Percentiles rank a stretch among this genome's conserved stretches.
Evolutionary conservation across 2,113 vertebrate species (phyloP).

Genomic region (Callopanchax toddi): DNA sequence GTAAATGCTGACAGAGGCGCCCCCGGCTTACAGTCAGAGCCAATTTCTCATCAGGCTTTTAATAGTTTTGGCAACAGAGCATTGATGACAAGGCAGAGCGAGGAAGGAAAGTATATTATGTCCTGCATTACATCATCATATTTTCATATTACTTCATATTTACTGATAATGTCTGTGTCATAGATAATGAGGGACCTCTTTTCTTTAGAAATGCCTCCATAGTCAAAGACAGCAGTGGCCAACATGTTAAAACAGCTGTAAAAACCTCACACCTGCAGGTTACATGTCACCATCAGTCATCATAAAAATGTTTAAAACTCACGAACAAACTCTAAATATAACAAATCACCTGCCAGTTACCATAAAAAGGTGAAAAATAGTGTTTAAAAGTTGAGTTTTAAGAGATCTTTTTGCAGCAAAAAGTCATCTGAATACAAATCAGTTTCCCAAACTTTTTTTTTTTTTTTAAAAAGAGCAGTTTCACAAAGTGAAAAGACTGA

Average conservation of each 20-base stretch:
- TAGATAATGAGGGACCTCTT: neutral
- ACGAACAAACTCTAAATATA: neutral
- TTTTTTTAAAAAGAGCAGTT: neutral
- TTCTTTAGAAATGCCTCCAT: neutral
- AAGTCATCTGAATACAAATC: conserved; percentile 38
- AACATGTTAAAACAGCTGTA: conserved; percentile 3
- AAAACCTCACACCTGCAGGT: neutral
- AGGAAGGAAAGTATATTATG: conserved; percentile 1
- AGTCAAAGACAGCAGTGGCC: conserved; percentile 5
- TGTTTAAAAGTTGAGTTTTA: neutral
- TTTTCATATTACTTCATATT: conserved; percentile 17
- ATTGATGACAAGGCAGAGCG: conserved; percentile 7
- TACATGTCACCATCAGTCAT: neutral
- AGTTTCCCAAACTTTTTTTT: conserved; percentile 10
- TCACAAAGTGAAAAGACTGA: neutral
- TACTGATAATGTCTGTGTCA: neutral
- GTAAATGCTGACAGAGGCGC: conserved; percentile 35
- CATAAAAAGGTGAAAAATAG: conserved; percentile 7
- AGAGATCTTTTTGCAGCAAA: neutral
- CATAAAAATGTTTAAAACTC: conserved; percentile 5
- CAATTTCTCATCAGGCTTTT: conserved; percentile 34
- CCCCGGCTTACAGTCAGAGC: conserved; percentile 15
- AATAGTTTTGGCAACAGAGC: conserved; percentile 31
- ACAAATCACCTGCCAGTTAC: neutral
- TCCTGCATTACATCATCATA: conserved; percentile 2